Conservation (phyloP, 2,888 invertebrate species). For the Cenopis cana region DNA sequence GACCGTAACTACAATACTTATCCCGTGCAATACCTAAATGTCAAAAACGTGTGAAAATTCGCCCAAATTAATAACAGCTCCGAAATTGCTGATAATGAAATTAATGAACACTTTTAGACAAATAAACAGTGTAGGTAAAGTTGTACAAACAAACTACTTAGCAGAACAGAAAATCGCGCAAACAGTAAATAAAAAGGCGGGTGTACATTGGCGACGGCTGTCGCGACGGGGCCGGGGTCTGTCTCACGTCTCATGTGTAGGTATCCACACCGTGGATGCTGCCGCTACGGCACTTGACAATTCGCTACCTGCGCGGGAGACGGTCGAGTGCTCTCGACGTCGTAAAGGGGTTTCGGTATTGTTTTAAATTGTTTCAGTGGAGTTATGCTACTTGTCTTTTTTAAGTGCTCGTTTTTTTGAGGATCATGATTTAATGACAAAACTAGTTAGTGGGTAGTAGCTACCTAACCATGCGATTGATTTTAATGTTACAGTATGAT, state of each 20-base stretch:
- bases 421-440: no score
- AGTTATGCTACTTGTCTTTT: slow-evolving; percentile 23
- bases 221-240: slow-evolving; percentile 27
- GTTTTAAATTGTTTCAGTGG: slow-evolving; percentile 40
- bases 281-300: slow-evolving; percentile 41
- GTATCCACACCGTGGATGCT: no score
- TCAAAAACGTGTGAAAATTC: slow-evolving; percentile 12
- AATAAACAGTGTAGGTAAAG: slow-evolving; percentile 21
- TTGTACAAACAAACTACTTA: slow-evolving; percentile 34
- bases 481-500: no score
- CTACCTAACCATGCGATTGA: no score
- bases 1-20: background rate
- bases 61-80: slow-evolving; percentile 16
- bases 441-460: no score
- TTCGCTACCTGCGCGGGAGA: slow-evolving; percentile 39
- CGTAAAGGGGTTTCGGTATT: slow-evolving; percentile 39
- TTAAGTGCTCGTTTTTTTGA: slow-evolving; percentile 4
- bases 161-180: slow-evolving; percentile 29
- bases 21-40: slow-evolving; percentile 20
- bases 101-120: slow-evolving; percentile 24
- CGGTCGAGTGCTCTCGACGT: slow-evolving; percentile 33
- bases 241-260: slow-evolving; percentile 32
- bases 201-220: slow-evolving; percentile 33
- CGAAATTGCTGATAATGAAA: slow-evolving; percentile 29
- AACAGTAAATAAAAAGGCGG: slow-evolving; percentile 32